A percentile compares a stretch with the other conserved stretches of the same genome.
These are phyloP conservation scores for Caenorhabditis remanei DNA, from an alignment of 1,140 invertebrate genomes.

Conservation along the genomic window DNA sequence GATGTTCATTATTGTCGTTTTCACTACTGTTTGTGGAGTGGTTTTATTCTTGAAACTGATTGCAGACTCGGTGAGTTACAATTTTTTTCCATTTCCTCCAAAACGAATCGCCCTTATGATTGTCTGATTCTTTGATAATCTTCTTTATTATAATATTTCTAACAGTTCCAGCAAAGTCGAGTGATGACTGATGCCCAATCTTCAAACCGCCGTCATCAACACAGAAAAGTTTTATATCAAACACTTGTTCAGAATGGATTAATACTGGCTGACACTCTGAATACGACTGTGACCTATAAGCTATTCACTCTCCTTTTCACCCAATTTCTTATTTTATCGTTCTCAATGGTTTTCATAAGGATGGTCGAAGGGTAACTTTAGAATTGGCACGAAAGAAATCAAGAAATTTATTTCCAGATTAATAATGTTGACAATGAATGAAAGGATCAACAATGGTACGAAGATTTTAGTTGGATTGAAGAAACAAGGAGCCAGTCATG, in stretches of 20 bases:
- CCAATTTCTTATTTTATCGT: conserved; percentile 13
- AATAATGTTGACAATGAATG: conserved; percentile 36
- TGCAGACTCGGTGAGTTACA: background rate
- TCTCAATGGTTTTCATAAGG: conserved; percentile 26
- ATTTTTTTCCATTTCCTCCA: too few relatives aligned
- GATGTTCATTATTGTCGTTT: background rate
- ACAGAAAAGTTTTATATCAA: background rate
- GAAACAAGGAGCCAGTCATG: background rate
- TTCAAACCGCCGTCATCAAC: background rate
- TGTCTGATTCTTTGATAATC: background rate
- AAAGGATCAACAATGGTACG: conserved; percentile 34
- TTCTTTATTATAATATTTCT: background rate
- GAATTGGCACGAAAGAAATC: background rate
- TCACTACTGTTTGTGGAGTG: background rate
- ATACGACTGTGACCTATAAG: conserved; percentile 18
- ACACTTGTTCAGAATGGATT: background rate
- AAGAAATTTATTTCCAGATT: background rate
- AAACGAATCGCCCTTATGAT: too few relatives aligned
- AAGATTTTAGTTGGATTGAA: conserved; percentile 10
- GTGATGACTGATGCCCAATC: background rate
- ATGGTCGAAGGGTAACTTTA: background rate
- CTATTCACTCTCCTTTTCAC: background rate
- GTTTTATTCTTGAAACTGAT: conserved; percentile 9
- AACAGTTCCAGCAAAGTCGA: background rate
- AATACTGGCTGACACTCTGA: conserved; percentile 20